Conservation (phyloP, 2,888 invertebrate species). For the Ophonus ardosiacus region DNA sequence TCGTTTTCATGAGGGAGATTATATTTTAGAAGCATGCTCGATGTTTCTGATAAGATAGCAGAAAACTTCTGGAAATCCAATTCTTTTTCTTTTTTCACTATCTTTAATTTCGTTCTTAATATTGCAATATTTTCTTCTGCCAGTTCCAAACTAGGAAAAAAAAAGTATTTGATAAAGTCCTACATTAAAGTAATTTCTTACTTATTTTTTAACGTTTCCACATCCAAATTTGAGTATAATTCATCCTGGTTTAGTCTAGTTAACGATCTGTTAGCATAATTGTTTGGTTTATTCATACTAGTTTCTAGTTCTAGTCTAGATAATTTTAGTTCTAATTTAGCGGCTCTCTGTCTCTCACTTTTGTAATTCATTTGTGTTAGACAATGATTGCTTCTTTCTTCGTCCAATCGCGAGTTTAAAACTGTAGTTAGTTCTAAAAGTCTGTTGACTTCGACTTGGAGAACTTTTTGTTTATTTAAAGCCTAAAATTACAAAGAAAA, state of each 20-base stretch:
- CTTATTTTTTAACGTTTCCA: slow-evolving; percentile 76
- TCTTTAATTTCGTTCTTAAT: slow-evolving; percentile 80
- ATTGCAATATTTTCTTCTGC: slow-evolving; percentile 83
- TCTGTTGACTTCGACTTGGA: slow-evolving; percentile 81
- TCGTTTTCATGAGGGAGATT: slow-evolving; percentile 1
- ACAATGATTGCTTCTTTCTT: slow-evolving; percentile 75
- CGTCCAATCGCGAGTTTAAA: slow-evolving; percentile 79
- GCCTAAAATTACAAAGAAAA: slow-evolving; percentile 30
- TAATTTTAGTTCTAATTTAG: slow-evolving; percentile 78
- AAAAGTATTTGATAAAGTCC: neutral
- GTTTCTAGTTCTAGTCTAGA: slow-evolving; percentile 79
- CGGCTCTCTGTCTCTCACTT: slow-evolving; percentile 78
- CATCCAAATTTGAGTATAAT: slow-evolving; percentile 73
- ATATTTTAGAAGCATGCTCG: slow-evolving; percentile 40
- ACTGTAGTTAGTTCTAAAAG: slow-evolving; percentile 79
- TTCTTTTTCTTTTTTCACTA: slow-evolving; percentile 81
- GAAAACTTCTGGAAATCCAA: slow-evolving; percentile 78
- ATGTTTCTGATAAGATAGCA: slow-evolving; percentile 69
- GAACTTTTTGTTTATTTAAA: slow-evolving; percentile 73
- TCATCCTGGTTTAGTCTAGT: slow-evolving; percentile 66
- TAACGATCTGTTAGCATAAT: slow-evolving; percentile 70
- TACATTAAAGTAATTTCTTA: neutral
- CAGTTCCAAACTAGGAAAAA: slow-evolving; percentile 76
- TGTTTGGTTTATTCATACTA: slow-evolving; percentile 73
- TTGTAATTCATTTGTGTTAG: slow-evolving; percentile 73